These are phyloP conservation scores for Piliocolobus tephrosceles DNA, from an alignment of 2,113 vertebrate species.

Conservation along the genomic window DNA sequence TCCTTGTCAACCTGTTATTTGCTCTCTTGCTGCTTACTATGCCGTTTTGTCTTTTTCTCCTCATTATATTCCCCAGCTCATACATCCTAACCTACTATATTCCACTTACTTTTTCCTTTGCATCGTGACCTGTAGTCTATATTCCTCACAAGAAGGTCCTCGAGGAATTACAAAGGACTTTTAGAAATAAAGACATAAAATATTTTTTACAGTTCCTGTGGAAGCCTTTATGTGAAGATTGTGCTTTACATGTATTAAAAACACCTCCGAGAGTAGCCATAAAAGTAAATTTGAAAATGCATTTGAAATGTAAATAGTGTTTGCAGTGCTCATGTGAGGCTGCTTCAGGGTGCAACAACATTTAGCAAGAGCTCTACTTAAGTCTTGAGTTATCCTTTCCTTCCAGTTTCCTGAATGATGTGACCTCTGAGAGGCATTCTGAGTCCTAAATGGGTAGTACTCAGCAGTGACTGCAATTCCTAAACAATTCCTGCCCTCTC, in stretches of 20 bases:
- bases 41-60: conserved; percentile 7
- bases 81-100: background rate
- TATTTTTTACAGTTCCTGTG: background rate
- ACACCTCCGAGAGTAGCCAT: background rate
- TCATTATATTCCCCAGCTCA: conserved; percentile 31
- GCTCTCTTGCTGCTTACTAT: background rate
- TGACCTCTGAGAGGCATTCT: background rate
- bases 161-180: conserved; percentile 50
- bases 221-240: conserved; percentile 35
- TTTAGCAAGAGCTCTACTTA: background rate
- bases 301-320: conserved; percentile 34
- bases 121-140: background rate
- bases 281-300: background rate
- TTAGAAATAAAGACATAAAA: conserved; percentile 46
- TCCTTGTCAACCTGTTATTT: background rate
- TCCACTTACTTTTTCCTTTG: background rate
- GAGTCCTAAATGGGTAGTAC: background rate
- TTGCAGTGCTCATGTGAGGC: background rate
- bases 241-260: conserved; percentile 25
- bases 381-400: background rate
- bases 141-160: background rate
- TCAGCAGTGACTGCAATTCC: accelerated
- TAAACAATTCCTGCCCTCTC: background rate
- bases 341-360: background rate
- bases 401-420: background rate